Conservation (phyloP, 2,888 invertebrate species). For the Lasioglossum malachurum region DNA sequence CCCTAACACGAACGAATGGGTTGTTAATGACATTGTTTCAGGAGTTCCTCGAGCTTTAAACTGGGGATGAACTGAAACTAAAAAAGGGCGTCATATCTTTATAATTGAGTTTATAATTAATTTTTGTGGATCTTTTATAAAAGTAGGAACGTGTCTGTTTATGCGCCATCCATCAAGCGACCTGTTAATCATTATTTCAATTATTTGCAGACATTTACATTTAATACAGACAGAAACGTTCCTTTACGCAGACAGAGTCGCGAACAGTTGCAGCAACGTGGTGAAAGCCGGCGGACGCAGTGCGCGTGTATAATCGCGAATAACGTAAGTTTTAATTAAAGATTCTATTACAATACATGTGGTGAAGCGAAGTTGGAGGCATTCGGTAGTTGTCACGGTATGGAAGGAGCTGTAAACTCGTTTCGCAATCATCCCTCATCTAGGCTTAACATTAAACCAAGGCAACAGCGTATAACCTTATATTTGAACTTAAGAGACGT, state of each 20-base stretch:
- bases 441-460: conserved; percentile 36
- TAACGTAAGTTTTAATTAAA: neutral
- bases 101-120: too few species aligned
- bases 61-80: neutral
- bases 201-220: too few species aligned
- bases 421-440: conserved; percentile 27
- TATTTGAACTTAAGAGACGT: conserved; percentile 44
- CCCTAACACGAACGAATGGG: neutral
- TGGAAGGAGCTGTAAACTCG: neutral
- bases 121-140: too few species aligned
- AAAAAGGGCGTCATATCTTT: neutral
- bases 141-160: too few species aligned
- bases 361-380: neutral
- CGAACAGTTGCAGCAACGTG: neutral
- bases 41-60: neutral
- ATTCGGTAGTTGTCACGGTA: neutral
- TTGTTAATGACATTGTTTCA: neutral
- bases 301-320: neutral
- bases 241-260: too few species aligned
- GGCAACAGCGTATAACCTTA: conserved; percentile 27
- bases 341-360: neutral
- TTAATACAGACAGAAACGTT: too few species aligned
- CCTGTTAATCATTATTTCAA: too few species aligned
- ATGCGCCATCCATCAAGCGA: too few species aligned
- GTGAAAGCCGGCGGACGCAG: neutral